Evolutionary conservation across 2,888 invertebrate genomes (phyloP), one percentile per base, ranked within the genome.

Genomic region (Leptinotarsa tumamoca): DNA sequence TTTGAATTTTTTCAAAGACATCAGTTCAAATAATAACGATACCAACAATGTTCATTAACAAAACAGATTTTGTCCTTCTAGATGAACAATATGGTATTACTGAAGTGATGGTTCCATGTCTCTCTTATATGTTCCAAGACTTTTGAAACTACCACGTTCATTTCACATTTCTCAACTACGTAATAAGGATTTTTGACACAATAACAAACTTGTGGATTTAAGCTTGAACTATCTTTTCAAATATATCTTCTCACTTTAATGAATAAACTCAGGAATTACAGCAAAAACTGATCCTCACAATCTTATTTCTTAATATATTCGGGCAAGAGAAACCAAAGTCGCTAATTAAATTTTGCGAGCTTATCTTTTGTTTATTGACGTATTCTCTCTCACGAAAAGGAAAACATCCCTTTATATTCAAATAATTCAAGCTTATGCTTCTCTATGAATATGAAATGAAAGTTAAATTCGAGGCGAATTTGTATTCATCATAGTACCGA

Each of bases 391-490:
- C 67, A 74, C 63, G 68, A 78, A 78, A 81, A 78, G 78, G 81
- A 82, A 82, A 82, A 82, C 80, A 82, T 82, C 82, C 81, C 82
- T 81, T 84, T 83, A 84, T 84, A 84, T 84, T 83, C 83, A 83
- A 82, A 84, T 83, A 84, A 83, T 82, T 81, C 75, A 78, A 81
- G 80, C 72, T 82, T 83, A 81, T 83, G 83, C 82, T 83, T 82
- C 83, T 81, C 83, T 82, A 84, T 84, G 84, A 84, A 84, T 84
- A 82, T 82, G 82, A 83, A 84, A 84, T 82, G 84, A 83, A 83
- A 83, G 83, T 83, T 83, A 81, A 83, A 83, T 84, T 84, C 81
- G 80, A 74, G 68, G 73, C 79, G 80, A 83, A 84, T 84, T 84
- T 83, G 82, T 84, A 84, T 84, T 84, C 84, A 83, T 84, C 83